A percentile compares a stretch with the other conserved stretches of the same genome.
Conservation (phyloP, 2,113 vertebrate genomes). For the Xiphophorus couchianus region DNA sequence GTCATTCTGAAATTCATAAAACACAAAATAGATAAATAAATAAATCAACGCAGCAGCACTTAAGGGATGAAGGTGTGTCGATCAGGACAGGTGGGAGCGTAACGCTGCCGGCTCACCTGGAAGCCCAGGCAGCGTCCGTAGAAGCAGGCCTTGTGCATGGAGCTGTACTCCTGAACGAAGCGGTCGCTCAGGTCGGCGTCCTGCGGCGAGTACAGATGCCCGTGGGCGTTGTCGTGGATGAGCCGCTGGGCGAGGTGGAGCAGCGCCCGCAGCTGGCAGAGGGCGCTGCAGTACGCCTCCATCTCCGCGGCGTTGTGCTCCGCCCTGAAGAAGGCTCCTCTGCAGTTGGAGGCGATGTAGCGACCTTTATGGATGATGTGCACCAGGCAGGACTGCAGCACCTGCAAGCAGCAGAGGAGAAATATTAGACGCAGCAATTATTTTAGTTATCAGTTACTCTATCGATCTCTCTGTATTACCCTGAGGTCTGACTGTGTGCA, state of each 20-base stretch:
- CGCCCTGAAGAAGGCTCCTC: slow-evolving; percentile 85
- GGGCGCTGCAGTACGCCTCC: slow-evolving; percentile 87
- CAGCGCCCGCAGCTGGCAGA: slow-evolving; percentile 88
- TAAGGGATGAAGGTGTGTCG: neutral
- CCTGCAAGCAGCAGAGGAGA: slow-evolving; percentile 58
- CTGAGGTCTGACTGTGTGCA: too few relatives aligned
- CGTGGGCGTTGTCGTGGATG: slow-evolving; percentile 78
- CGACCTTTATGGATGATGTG: slow-evolving; percentile 88
- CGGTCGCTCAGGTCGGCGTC: slow-evolving; percentile 73
- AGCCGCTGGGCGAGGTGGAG: slow-evolving; percentile 86
- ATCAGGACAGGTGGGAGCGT: neutral
- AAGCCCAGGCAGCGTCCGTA: slow-evolving; percentile 93
- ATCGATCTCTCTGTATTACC: too few relatives aligned
- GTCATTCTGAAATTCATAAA: too few relatives aligned
- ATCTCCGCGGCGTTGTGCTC: slow-evolving; percentile 87
- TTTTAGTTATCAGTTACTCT: too few relatives aligned
- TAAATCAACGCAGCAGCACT: too few relatives aligned
- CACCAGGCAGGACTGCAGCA: slow-evolving; percentile 82
- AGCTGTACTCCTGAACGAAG: slow-evolving; percentile 87
- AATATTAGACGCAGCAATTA: too few relatives aligned
- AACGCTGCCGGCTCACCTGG: slow-evolving; percentile 78
- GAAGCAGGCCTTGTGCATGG: slow-evolving; percentile 93
- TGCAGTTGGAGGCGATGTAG: slow-evolving; percentile 84
- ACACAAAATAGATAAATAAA: too few relatives aligned
- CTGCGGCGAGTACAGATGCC: slow-evolving; percentile 83